Base-by-base conservation (phyloP, 2,797 vertebrate species). In the Anguilla anguilla region DNA sequence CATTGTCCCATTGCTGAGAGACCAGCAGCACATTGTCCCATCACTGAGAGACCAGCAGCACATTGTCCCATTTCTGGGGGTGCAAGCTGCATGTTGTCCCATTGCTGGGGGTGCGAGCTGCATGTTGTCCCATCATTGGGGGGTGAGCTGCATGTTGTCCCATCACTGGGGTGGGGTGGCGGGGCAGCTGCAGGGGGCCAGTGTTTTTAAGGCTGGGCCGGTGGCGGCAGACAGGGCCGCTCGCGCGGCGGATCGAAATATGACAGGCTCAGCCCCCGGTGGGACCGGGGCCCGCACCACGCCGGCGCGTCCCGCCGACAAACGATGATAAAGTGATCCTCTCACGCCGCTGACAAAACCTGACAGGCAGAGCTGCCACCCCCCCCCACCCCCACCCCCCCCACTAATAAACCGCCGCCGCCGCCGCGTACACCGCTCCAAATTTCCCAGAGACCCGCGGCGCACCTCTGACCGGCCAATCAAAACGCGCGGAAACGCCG, bases 271-370 rank as follows among this genome's bases (percentile, higher is more conserved):
- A 69, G 87, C 92, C 97, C 97, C 96, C 89, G 92, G 96, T 97
- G 97, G 97, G 96, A 96, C 95, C 93, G 94, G 95, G 94, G 94
- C 35, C 96, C 91, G 96, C 96, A 97, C 95, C 97, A 96, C 95
- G 95, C 93, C 94, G 4, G 94, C 97, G 96, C 96, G 92, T 95
- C 95, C 92, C 87, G 94, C 94, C 95, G 98, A 98, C 98, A 99
- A 98, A 99, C 95, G 97, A 99, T 99, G 98, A 99, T 99, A 98
- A 99, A 99, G 98, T 98, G 97, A 97, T 97, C 95, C 96, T 96
- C 95, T 95, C 94, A 94, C 96, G 96, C 95, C 91, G 95, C 94
- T 94, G 97, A 96, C 96, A 96, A 97, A 35, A 96, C 95, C 95
- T 95, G 96, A 95, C 95, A 97, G 97, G 97, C 97, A 96, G 95